These are phyloP conservation scores for Ancistrus triradiatus DNA, from an alignment of 2,113 vertebrate species.

Conservation along the genomic window DNA sequence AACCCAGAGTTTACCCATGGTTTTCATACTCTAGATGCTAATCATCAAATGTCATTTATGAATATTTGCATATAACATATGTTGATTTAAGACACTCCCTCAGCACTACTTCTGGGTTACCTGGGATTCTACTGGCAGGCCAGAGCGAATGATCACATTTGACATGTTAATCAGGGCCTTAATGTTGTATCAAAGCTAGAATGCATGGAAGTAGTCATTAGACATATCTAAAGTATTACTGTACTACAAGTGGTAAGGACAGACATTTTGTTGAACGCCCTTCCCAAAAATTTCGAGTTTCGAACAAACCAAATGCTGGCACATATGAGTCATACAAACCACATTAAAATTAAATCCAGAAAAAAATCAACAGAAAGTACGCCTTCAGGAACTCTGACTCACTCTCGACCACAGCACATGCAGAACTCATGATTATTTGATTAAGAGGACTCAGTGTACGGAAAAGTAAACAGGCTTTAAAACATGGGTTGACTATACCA, in stretches of 20 bases:
- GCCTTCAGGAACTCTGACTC: slow-evolving; percentile 44
- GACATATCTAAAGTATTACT: neutral
- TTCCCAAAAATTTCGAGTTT: slow-evolving; percentile 4
- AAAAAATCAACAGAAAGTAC: slow-evolving; percentile 28
- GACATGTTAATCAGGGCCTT: neutral
- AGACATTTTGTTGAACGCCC: neutral
- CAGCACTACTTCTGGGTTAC: too few species aligned
- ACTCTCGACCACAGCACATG: slow-evolving; percentile 14
- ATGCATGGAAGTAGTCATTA: neutral
- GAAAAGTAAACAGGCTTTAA: slow-evolving; percentile 6
- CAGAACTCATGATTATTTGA: slow-evolving; percentile 25
- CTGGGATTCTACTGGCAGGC: too few species aligned
- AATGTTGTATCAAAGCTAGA: neutral
- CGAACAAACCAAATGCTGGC: neutral
- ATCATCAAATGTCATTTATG: too few species aligned
- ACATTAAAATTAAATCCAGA: slow-evolving; percentile 26
- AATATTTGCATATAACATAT: too few species aligned
- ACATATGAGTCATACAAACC: slow-evolving; percentile 39
- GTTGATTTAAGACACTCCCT: too few species aligned
- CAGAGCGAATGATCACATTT: too few species aligned
- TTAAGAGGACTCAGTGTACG: too few species aligned
- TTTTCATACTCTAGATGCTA: too few species aligned
- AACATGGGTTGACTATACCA: neutral
- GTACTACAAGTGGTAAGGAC: neutral
- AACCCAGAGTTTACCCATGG: too few species aligned